Conservation (phyloP, 2,888 invertebrate genomes). For the Lochmaea capreae region DNA sequence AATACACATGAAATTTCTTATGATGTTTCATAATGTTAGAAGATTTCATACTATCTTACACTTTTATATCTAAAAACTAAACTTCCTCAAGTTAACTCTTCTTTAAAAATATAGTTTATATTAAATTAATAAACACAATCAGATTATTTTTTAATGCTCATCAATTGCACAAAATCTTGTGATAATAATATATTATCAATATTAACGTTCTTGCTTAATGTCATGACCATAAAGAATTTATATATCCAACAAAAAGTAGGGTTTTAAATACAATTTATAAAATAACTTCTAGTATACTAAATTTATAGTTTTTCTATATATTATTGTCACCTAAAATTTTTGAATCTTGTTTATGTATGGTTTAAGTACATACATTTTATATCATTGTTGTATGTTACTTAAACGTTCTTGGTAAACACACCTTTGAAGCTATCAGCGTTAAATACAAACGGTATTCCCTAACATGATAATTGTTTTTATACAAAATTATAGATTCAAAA, state of each 20-base stretch:
- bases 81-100: too few species aligned
- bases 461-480: too few species aligned
- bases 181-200: neutral
- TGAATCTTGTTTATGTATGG: neutral
- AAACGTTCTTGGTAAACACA: neutral
- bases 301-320: neutral
- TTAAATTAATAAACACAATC: too few species aligned
- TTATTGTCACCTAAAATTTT: neutral
- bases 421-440: neutral
- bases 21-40: too few species aligned
- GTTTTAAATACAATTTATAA: neutral
- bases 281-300: constrained; percentile 1
- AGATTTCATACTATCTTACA: too few species aligned
- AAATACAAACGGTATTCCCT: neutral
- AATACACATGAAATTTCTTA: too few species aligned
- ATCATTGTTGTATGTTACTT: constrained; percentile 2
- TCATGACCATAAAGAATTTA: neutral
- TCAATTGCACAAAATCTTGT: neutral
- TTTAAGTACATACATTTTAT: constrained; percentile 1
- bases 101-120: too few species aligned
- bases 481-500: too few species aligned
- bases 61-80: too few species aligned
- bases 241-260: neutral
- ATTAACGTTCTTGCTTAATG: neutral
- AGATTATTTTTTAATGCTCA: too few species aligned